Conservation (phyloP, 2,797 vertebrate genomes). For the Parotocinclus haroldoi region DNA sequence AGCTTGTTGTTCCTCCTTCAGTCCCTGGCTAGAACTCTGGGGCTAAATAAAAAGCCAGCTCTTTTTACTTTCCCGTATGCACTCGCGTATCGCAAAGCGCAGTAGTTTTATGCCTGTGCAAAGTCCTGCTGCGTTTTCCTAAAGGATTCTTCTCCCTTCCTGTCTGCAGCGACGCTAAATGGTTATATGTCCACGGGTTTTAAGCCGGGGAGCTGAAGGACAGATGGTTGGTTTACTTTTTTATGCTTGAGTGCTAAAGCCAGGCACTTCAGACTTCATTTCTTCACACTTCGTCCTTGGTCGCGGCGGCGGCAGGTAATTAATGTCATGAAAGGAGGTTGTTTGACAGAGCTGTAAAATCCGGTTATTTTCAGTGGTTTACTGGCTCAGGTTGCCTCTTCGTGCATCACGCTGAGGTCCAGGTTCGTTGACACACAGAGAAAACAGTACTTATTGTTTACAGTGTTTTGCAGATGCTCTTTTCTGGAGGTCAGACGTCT, state of each 20-base stretch:
- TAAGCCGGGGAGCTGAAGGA: neutral
- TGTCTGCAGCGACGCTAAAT: neutral
- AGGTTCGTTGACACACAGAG: no score
- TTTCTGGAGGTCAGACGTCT: no score
- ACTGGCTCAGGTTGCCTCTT: no score
- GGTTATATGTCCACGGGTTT: neutral
- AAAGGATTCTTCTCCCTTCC: neutral
- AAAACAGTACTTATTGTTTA: no score
- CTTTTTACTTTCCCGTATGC: neutral
- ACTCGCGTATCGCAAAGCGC: neutral
- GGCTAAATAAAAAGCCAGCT: no score
- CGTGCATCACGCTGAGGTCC: no score
- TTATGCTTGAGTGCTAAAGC: neutral
- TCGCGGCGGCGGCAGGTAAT: slow-evolving; percentile 15
- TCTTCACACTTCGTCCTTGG: neutral
- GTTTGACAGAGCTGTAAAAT: neutral
- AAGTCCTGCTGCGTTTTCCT: neutral
- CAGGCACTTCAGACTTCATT: neutral
- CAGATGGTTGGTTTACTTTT: neutral
- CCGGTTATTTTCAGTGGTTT: neutral
- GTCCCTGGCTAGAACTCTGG: slow-evolving; percentile 10
- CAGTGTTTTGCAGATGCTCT: no score
- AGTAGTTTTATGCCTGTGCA: neutral
- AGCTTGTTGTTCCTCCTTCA: slow-evolving; percentile 23
- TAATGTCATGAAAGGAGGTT: slow-evolving; percentile 2